A percentile compares a stretch with the other conserved stretches of the same genome.
phyloP scores from a whole-genome alignment of 2,113 vertebrate species.

The Hassar affinis region DNA sequence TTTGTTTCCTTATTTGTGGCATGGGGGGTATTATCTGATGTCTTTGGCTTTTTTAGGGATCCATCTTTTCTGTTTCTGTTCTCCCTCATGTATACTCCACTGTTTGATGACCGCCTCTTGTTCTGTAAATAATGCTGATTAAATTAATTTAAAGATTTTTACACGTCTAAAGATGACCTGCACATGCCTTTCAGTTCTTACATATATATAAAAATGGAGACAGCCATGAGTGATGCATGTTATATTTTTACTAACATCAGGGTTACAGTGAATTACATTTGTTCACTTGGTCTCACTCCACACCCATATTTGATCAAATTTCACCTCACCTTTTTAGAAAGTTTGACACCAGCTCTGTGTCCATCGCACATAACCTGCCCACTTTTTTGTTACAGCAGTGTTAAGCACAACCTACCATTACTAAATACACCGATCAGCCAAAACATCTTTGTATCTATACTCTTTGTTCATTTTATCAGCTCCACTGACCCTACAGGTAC shows the following conservation, averaged over 20 bases:
- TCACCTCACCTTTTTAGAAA: background rate
- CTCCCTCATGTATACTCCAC: constrained; percentile 61
- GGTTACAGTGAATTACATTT: background rate
- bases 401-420: background rate
- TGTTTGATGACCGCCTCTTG: constrained; percentile 63
- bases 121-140: constrained; percentile 80
- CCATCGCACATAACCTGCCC: background rate
- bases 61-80: constrained; percentile 58
- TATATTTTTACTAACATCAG: background rate
- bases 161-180: constrained; percentile 32
- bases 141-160: constrained; percentile 80
- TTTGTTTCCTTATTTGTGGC: constrained; percentile 13
- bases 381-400: background rate
- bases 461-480: too few relatives aligned
- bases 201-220: background rate
- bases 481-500: too few relatives aligned
- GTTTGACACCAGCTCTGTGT: background rate
- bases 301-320: background rate
- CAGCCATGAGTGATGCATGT: background rate
- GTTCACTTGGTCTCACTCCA: background rate
- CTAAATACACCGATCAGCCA: too few relatives aligned
- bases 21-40: constrained; percentile 47
- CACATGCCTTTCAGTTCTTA: background rate
- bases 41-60: constrained; percentile 47
- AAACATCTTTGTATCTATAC: too few relatives aligned